Evolutionary conservation across 2,797 vertebrate genomes (phyloP).

Genomic region (Schizopygopsis pylzovi): DNA sequence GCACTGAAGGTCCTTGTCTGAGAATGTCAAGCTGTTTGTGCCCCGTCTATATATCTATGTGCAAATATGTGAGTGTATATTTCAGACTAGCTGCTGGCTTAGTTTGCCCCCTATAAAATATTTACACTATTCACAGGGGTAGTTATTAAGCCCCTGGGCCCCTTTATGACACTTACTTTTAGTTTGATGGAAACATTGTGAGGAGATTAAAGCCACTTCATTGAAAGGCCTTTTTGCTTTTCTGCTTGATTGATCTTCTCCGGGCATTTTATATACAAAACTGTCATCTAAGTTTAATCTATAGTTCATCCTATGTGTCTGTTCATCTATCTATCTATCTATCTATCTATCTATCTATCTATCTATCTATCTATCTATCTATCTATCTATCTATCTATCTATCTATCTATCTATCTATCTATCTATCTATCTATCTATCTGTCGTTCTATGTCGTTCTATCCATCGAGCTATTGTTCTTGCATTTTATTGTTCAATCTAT

Average conservation of each 20-base stretch:
- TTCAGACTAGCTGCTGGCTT: constrained; percentile 56
- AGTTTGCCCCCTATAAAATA: constrained; percentile 76
- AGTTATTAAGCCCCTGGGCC: constrained; percentile 72
- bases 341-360: too few species aligned
- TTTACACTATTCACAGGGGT: constrained; percentile 72
- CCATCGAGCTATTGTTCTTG: too few species aligned
- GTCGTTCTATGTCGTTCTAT: neutral
- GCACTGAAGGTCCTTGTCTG: constrained; percentile 32
- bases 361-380: neutral
- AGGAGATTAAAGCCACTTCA: constrained; percentile 76
- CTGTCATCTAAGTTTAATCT: too few species aligned
- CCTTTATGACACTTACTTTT: constrained; percentile 71
- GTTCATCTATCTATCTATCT: too few species aligned
- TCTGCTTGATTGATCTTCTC: constrained; percentile 75
- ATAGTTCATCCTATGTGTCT: too few species aligned
- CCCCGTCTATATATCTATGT: constrained; percentile 41
- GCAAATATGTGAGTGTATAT: constrained; percentile 48
- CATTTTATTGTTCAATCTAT: neutral
- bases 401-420: neutral
- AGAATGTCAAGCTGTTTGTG: constrained; percentile 25
- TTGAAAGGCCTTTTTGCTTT: constrained; percentile 74
- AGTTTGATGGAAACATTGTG: constrained; percentile 75
- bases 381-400: neutral
- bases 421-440: neutral
- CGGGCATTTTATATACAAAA: too few species aligned